phyloP scores from a whole-genome alignment of 1,140 invertebrate genomes.

The Hesperophylax magnus region DNA sequence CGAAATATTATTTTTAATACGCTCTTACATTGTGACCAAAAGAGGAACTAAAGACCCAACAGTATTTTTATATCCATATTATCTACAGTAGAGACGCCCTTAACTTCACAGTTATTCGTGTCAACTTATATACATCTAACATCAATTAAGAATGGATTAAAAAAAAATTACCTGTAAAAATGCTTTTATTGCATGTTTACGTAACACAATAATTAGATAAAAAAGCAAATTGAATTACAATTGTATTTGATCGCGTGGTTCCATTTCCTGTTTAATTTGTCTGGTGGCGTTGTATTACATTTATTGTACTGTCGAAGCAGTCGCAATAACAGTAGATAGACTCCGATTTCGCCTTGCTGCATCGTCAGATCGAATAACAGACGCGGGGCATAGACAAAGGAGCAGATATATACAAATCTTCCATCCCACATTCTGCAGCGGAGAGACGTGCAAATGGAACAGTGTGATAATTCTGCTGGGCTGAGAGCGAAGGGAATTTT shows the following conservation, averaged over 20 bases:
- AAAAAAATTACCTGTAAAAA: too few relatives aligned
- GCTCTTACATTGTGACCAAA: too few relatives aligned
- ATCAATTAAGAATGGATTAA: too few relatives aligned
- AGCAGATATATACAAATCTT: conserved; percentile 22
- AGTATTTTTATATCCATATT: too few relatives aligned
- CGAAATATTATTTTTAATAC: too few relatives aligned
- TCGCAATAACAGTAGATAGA: background rate
- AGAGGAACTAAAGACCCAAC: too few relatives aligned
- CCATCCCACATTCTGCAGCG: conserved; percentile 25
- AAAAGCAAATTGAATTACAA: background rate
- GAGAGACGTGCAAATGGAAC: conserved; percentile 6
- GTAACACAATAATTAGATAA: background rate
- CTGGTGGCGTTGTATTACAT: conserved; percentile 18
- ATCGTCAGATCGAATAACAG: conserved; percentile 39
- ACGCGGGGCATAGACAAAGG: conserved; percentile 29
- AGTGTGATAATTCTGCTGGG: conserved; percentile 7
- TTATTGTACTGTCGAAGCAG: background rate
- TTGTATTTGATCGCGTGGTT: conserved; percentile 3
- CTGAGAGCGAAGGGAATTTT: background rate
- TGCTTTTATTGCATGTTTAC: too few relatives aligned
- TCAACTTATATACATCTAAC: too few relatives aligned
- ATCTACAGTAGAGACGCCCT: too few relatives aligned
- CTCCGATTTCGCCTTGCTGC: conserved; percentile 24
- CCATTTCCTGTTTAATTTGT: conserved; percentile 19
- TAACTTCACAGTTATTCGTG: too few relatives aligned